Base-by-base conservation (phyloP, 2,888 invertebrate species). In the Portevinia maculata region DNA sequence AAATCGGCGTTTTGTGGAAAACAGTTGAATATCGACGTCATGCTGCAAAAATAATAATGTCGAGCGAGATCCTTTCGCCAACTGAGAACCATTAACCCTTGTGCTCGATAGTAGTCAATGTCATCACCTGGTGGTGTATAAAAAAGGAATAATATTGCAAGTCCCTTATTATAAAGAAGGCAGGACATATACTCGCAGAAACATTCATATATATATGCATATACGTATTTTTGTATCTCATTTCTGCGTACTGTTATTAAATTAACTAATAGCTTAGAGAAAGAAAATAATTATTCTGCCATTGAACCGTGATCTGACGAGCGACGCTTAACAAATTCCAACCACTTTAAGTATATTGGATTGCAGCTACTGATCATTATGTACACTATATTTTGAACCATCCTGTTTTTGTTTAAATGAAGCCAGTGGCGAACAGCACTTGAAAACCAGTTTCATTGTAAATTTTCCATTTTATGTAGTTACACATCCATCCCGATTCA, bases 321-420 rank as follows among this genome's bases (percentile, higher is more conserved):
- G 5, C 24, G 57, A 75, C 39, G 70, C 24, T 53, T 64, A 44
- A 52, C 53, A 44, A 79, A 67, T 67, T 74, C 37, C 59, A 48
- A 73, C 67, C 67, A 73, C 67, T 78, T 83, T 44, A 83, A 67
- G 60, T 52, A 73, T 34, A 83, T 83, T 76, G 83, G 55, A 76
- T 83, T 73, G 78, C 59, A 78, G 78, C 83, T 83, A 76, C 83
- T 57, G 83, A 83, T 83, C 83, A 83, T 83, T 83, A 83, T 70
- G 44, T 53, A 65, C 75, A 34, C 70, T 76, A 59, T 71, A 81
- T 64, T 76, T 76, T 41, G 3, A 76, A 50, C 48, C 48, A 71
- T 83, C 65, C 81, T 65, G 76, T 70, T 76, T 71, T n/a, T n/a
- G n/a, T 32, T 76, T 46, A 64, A 79, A 64, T 81, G 48, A 65